These are phyloP conservation scores for Molanna angustata DNA, from an alignment of 2,888 invertebrate species.

Conservation along the genomic window DNA sequence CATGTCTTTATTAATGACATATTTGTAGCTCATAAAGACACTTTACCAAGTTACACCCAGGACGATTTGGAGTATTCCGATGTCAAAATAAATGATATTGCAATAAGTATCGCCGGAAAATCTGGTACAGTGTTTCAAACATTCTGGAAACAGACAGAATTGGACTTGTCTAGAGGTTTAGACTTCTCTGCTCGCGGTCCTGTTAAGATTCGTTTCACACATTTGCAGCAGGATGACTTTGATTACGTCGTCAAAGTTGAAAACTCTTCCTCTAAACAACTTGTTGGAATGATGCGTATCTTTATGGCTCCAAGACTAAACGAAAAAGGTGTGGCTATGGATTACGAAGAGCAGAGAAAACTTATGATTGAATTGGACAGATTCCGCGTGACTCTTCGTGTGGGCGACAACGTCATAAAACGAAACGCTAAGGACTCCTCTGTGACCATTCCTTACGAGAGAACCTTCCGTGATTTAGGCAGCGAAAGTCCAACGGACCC, in stretches of 20 bases:
- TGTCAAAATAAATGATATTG: neutral
- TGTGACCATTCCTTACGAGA: slow-evolving; percentile 79
- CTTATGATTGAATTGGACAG: slow-evolving; percentile 40
- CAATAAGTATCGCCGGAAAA: neutral
- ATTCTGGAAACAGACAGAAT: slow-evolving; percentile 2
- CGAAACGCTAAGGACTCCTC: slow-evolving; percentile 69
- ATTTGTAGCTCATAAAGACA: slow-evolving; percentile 39
- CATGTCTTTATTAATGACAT: slow-evolving; percentile 41
- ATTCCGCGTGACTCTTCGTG: slow-evolving; percentile 45
- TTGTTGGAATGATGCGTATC: slow-evolving; percentile 37
- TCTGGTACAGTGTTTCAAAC: neutral
- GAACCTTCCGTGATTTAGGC: slow-evolving; percentile 73
- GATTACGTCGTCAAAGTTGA: slow-evolving; percentile 33
- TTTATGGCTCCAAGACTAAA: slow-evolving; percentile 40
- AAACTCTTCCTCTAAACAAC: slow-evolving; percentile 17
- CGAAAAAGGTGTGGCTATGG: slow-evolving; percentile 32
- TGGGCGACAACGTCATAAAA: slow-evolving; percentile 65
- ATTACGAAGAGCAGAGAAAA: slow-evolving; percentile 37
- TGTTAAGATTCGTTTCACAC: slow-evolving; percentile 33
- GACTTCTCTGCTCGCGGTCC: neutral
- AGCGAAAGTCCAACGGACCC: slow-evolving; percentile 52
- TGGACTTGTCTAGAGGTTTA: slow-evolving; percentile 1
- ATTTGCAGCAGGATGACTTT: slow-evolving; percentile 37
- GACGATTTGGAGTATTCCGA: slow-evolving; percentile 34
- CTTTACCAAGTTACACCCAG: slow-evolving; percentile 37